phyloP scores from a whole-genome alignment of 2,888 invertebrate genomes.

The Eilema griseolum region DNA sequence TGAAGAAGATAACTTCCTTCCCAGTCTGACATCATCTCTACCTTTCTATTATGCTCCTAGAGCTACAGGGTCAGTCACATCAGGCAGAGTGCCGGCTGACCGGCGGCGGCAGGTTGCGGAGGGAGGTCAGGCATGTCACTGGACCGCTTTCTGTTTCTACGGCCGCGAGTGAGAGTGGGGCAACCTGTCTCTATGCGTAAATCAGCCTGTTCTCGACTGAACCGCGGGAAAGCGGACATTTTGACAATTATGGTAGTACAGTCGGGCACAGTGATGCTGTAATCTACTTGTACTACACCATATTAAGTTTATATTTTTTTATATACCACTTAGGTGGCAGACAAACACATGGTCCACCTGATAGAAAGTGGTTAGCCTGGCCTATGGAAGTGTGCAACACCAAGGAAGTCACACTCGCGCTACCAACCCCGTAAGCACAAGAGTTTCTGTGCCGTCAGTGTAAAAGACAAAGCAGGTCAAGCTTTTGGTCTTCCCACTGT shows the following conservation, averaged over 20 bases:
- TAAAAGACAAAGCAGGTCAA: no score
- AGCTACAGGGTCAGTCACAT: background rate
- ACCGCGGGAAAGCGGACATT: constrained; percentile 13
- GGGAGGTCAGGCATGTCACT: constrained; percentile 43
- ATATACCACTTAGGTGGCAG: no score
- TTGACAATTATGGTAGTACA: constrained; percentile 3
- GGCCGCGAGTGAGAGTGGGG: constrained; percentile 58
- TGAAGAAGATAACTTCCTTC: background rate
- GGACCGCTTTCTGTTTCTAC: constrained; percentile 64
- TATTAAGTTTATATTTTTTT: no score
- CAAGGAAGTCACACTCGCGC: no score
- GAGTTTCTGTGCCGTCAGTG: no score
- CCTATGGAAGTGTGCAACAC: no score
- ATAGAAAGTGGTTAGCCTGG: no score
- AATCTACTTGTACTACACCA: background rate
- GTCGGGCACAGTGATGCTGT: background rate
- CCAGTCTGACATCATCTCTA: background rate
- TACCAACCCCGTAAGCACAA: no score
- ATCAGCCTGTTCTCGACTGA: constrained; percentile 19
- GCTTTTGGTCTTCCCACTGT: no score
- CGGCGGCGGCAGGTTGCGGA: constrained; percentile 21
- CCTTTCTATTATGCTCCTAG: background rate
- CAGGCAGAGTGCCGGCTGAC: background rate
- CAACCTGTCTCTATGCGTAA: constrained; percentile 41
- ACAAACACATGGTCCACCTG: no score